Evolutionary conservation across 2,113 vertebrate genomes (phyloP), one percentile per base, ranked within the genome.

Genomic region (Mesembrinibis cayennensis): DNA sequence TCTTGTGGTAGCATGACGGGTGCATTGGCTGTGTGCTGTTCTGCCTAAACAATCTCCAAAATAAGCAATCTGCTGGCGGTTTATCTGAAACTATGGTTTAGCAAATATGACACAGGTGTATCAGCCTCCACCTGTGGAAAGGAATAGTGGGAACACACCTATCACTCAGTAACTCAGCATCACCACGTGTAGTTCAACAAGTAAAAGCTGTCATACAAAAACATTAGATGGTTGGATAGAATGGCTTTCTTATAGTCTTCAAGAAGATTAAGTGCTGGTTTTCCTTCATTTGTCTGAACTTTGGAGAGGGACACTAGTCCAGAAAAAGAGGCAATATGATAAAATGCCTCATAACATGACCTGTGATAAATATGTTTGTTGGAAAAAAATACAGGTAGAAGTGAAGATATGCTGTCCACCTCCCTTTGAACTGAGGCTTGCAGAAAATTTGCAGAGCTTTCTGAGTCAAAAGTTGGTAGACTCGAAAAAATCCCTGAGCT

Each of bases 1-100:
- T 84, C 73, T 26, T 61, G 50, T 73, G 89, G 78, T 79, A 47
- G 40, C 44, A n/a, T 79, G 73, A 63, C 8, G 14, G 47, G 62
- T 72, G 62, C 62, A 16, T 67, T 94, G 89, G 58, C 91, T 58
- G 36, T 21, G 20, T 38, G 83, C 65, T 89, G 42, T 61, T 91
- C 86, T 87, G 56, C 61, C 65, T 66, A 65, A 82, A 69, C 49
- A 32, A 38, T 52, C 52, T 89, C 96, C 87, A 93, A 82, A 87
- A 40, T 50, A 89, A 95, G 76, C 80, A 89, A 5, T 50, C 34
- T 73, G 55, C 55, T 82, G 55, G 42, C 0, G 3, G 38, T 96
- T 89, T 81, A 38, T 65, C 82, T 88, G 74, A 59, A 88, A 40
- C 23, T 23, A 2, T 49, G 23, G 6, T 55, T 74, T 84, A 76